phyloP scores from a whole-genome alignment of 2,797 vertebrate genomes.

The Poeciliopsis infans region DNA sequence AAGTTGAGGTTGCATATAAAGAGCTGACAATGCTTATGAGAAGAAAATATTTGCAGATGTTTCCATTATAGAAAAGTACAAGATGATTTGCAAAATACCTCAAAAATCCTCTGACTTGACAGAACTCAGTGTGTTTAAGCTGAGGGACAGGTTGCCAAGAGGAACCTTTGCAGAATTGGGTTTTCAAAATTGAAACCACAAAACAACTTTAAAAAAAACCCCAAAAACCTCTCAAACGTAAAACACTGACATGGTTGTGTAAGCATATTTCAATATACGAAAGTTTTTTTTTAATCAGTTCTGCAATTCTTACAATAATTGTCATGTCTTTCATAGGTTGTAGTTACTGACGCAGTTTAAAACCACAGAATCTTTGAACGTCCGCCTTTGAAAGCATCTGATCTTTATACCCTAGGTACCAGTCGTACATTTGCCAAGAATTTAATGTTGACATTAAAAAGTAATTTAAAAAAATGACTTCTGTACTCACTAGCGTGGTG shows the following conservation, averaged over 20 bases:
- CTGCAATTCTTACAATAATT: background rate
- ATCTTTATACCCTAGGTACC: background rate
- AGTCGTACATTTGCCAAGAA: background rate
- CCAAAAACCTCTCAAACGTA: background rate
- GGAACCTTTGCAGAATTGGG: background rate
- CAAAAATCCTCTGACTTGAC: background rate
- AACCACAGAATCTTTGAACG: background rate
- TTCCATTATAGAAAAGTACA: background rate
- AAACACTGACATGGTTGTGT: background rate
- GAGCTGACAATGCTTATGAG: too few relatives aligned
- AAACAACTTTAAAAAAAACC: background rate
- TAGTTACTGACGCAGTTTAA: background rate
- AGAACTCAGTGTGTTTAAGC: background rate
- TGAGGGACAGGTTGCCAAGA: background rate
- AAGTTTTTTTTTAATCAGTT: background rate
- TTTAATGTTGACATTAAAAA: background rate
- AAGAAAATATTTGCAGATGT: background rate
- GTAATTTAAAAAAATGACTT: background rate
- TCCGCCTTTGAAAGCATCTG: background rate
- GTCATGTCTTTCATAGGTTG: background rate
- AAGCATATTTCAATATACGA: background rate
- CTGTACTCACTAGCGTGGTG: conserved; percentile 85
- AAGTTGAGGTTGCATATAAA: background rate
- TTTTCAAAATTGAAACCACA: background rate
- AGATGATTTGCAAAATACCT: background rate